phyloP scores from a whole-genome alignment of 2,888 invertebrate genomes.

The Apomyelois bistriatella region DNA sequence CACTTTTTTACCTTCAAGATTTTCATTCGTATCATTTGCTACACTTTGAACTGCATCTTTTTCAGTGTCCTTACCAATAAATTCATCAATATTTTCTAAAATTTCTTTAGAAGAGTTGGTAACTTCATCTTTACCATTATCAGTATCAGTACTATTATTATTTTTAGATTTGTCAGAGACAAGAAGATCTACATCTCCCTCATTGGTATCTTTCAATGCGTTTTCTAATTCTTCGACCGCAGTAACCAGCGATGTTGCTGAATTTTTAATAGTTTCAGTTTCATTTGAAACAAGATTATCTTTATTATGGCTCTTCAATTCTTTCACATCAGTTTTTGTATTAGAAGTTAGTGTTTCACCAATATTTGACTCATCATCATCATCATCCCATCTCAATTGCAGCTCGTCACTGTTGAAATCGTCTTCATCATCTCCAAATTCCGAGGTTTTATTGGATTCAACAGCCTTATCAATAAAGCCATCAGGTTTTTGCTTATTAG shows the following conservation, averaged over 20 bases:
- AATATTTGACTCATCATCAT: slow-evolving; percentile 18
- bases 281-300: slow-evolving; percentile 15
- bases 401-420: slow-evolving; percentile 33
- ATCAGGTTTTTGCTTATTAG: not conserved
- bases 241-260: not conserved
- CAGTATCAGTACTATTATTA: not conserved
- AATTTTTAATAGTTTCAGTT: slow-evolving; percentile 4
- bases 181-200: not conserved
- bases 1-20: not conserved
- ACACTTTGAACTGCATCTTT: not conserved
- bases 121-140: not conserved
- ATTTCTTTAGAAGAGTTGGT: not conserved
- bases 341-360: slow-evolving; percentile 16
- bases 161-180: not conserved
- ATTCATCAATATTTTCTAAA: slow-evolving; percentile 14
- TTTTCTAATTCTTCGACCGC: not conserved
- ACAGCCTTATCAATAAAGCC: not conserved
- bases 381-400: slow-evolving; percentile 48
- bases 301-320: slow-evolving; percentile 9
- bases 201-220: not conserved
- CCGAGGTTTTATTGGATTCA: slow-evolving; percentile 1
- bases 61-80: not conserved
- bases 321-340: slow-evolving; percentile 16
- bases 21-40: slow-evolving; percentile 3
- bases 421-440: slow-evolving; percentile 32